Percentiles rank a stretch among this genome's conserved stretches.
These are phyloP conservation scores for Toxotes lorentzi DNA, from an alignment of 2,797 vertebrate species.

Conservation along the genomic window DNA sequence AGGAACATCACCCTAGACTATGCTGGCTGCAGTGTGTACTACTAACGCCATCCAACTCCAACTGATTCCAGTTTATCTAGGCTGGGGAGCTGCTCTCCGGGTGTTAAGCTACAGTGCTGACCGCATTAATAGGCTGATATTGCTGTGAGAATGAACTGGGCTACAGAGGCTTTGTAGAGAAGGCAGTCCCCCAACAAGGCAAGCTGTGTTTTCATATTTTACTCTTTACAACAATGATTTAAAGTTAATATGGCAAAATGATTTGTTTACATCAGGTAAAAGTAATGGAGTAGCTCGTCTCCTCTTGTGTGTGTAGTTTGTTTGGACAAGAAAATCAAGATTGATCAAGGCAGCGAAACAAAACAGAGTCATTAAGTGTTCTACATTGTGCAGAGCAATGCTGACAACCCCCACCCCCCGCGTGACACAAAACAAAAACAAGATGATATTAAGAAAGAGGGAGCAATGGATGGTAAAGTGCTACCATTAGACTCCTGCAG, in stretches of 20 bases:
- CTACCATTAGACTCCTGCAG: conserved; percentile 73
- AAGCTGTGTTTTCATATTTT: conserved; percentile 45
- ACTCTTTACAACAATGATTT: conserved; percentile 27
- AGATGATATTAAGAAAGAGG: conserved; percentile 59
- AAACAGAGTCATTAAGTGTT: conserved; percentile 51
- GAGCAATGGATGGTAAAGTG: conserved; percentile 57
- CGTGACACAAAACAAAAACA: conserved; percentile 58
- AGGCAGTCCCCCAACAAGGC: conserved; percentile 26
- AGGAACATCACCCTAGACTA: conserved; percentile 43
- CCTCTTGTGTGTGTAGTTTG: conserved; percentile 19
- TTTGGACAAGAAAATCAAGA: conserved; percentile 22
- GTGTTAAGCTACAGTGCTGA: conserved; percentile 72
- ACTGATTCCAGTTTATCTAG: conserved; percentile 69
- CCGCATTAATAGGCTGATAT: conserved; percentile 64
- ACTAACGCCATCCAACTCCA: conserved; percentile 43
- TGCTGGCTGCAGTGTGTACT: conserved; percentile 47
- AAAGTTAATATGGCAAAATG: conserved; percentile 24
- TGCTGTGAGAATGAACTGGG: conserved; percentile 54
- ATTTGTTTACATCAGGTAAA: conserved; percentile 55
- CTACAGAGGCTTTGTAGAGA: conserved; percentile 33
- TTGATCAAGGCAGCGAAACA: conserved; percentile 46
- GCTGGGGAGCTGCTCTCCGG: conserved; percentile 55
- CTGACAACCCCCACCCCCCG: conserved; percentile 41
- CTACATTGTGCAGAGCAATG: conserved; percentile 35
- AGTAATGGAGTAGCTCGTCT: conserved; percentile 4